Evolutionary conservation across 1,140 invertebrate genomes (phyloP).

Genomic region (Ditylenchus dipsaci): DNA sequence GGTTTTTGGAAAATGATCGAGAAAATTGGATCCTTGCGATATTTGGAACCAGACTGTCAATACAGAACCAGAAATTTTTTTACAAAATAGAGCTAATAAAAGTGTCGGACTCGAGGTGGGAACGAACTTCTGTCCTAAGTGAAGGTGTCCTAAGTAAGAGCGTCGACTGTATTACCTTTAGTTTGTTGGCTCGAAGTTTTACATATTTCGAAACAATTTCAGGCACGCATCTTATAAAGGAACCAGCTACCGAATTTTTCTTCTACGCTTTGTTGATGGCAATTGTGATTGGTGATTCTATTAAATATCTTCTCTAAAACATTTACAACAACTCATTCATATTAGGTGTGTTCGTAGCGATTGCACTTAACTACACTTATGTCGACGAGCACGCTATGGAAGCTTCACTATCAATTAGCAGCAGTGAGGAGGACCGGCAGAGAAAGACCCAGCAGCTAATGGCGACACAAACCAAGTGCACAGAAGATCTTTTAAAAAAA

Average conservation of each 20-base stretch:
- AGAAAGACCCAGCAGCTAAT: background rate
- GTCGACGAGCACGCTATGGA: constrained; percentile 13
- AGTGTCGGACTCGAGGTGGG: too few species aligned
- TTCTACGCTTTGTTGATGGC: constrained; percentile 53
- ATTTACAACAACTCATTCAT: background rate
- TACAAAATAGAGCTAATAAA: too few species aligned
- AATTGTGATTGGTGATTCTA: constrained; percentile 37
- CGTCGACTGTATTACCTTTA: too few species aligned
- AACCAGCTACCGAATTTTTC: constrained; percentile 55
- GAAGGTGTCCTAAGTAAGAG: too few species aligned
- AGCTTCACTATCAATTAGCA: background rate
- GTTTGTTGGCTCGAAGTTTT: background rate
- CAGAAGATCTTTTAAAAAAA: too few species aligned
- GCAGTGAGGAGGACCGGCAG: background rate
- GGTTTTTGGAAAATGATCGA: too few species aligned
- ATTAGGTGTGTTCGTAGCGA: constrained; percentile 20
- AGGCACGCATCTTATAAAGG: constrained; percentile 39
- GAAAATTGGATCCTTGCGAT: too few species aligned
- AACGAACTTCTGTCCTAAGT: too few species aligned
- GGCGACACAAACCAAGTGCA: too few species aligned
- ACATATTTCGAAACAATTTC: constrained; percentile 26
- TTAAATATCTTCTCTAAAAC: background rate
- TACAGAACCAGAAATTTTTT: too few species aligned
- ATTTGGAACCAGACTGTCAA: too few species aligned
- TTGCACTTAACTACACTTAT: constrained; percentile 21